A percentile compares a stretch with the other conserved stretches of the same genome.
Evolutionary conservation across 2,113 vertebrate genomes (phyloP).

Genomic region (Alosa alosa): DNA sequence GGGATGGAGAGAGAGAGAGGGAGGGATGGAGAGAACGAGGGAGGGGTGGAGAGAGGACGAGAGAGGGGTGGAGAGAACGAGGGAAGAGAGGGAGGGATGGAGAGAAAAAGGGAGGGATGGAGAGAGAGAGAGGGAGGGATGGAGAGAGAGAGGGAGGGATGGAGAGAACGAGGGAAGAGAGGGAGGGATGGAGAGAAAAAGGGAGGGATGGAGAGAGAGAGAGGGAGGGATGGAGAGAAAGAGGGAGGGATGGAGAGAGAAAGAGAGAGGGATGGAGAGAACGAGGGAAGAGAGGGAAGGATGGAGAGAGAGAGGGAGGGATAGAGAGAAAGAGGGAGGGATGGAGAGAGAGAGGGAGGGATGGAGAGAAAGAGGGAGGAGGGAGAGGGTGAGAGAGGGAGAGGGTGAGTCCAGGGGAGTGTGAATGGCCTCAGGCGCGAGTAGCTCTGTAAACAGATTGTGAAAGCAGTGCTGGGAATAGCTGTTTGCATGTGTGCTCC

Average conservation of each 20-base stretch:
- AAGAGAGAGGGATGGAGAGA: background rate
- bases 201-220: background rate
- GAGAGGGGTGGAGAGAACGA: background rate
- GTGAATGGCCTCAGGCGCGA: background rate
- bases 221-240: background rate
- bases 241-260: background rate
- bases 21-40: background rate
- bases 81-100: background rate
- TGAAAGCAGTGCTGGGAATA: background rate
- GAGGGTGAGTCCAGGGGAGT: background rate
- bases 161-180: background rate
- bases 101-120: background rate
- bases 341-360: background rate
- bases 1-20: background rate
- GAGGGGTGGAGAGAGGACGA: no score
- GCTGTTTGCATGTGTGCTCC: background rate
- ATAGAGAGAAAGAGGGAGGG: background rate
- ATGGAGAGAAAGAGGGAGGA: background rate
- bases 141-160: background rate
- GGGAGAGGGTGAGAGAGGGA: background rate
- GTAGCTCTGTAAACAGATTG: constrained; percentile 16
- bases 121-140: background rate
- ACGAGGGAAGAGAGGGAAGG: background rate
- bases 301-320: background rate
- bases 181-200: background rate